These are phyloP conservation scores for Heliconius hermathena DNA, from an alignment of 1,140 invertebrate species.

Conservation along the genomic window DNA sequence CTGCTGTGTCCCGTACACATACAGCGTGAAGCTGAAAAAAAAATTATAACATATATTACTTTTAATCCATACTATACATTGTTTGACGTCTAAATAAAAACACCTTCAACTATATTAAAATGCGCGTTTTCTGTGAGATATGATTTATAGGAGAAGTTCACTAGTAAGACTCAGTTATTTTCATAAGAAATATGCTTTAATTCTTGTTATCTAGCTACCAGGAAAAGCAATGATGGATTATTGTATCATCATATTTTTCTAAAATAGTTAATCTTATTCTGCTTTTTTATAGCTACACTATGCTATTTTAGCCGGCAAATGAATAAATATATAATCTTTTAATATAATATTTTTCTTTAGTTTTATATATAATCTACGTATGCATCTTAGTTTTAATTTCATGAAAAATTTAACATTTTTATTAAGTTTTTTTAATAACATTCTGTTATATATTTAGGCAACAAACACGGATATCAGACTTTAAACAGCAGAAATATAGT, in stretches of 20 bases:
- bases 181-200: conserved; percentile 9
- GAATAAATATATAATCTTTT: neutral
- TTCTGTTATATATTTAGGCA: too few species aligned
- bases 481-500: too few species aligned
- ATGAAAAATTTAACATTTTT: too few species aligned
- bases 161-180: neutral
- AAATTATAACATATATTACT: too few species aligned
- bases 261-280: neutral
- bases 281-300: neutral
- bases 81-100: neutral
- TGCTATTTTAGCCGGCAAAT: neutral
- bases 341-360: too few species aligned
- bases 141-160: neutral
- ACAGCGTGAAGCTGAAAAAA: too few species aligned
- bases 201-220: neutral
- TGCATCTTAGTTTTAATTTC: neutral
- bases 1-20: too few species aligned
- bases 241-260: neutral
- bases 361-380: neutral
- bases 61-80: neutral
- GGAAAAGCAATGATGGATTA: neutral
- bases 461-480: too few species aligned
- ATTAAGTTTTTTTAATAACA: too few species aligned
- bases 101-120: conserved; percentile 3
- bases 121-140: conserved; percentile 4